Evolutionary conservation across 2,113 vertebrate species (phyloP).

Genomic region (Crotalus viridis): DNA sequence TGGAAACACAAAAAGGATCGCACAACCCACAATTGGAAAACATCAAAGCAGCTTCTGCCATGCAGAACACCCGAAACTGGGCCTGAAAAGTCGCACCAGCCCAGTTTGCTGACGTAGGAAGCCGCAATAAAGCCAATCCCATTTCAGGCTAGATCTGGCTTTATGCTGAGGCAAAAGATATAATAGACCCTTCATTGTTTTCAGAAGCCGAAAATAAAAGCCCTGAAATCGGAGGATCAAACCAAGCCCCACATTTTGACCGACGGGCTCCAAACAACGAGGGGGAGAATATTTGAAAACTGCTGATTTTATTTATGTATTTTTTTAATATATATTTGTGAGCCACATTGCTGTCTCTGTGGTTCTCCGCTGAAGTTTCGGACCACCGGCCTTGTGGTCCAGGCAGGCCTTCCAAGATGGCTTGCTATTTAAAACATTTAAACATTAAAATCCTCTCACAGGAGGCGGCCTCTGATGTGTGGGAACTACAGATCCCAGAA

Average conservation of each 20-base stretch:
- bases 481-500: neutral
- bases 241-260: neutral
- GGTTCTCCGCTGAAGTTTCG: neutral
- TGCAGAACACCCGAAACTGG: neutral
- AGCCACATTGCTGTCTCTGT: neutral
- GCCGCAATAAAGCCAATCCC: neutral
- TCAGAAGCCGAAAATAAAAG: neutral
- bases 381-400: neutral
- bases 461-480: neutral
- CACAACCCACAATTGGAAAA: neutral
- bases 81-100: neutral
- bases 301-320: neutral
- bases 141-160: neutral
- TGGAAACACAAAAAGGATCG: neutral
- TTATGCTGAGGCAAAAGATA: neutral
- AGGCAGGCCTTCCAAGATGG: neutral
- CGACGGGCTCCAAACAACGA: neutral
- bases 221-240: neutral
- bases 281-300: neutral
- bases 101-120: neutral
- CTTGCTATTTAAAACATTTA: neutral
- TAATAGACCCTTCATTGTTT: neutral
- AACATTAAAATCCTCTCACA: neutral
- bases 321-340: neutral
- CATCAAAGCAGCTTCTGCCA: neutral